A percentile compares a stretch with the other conserved stretches of the same genome.
Conservation (phyloP, 2,888 invertebrate genomes). For the Morpho achilles region DNA sequence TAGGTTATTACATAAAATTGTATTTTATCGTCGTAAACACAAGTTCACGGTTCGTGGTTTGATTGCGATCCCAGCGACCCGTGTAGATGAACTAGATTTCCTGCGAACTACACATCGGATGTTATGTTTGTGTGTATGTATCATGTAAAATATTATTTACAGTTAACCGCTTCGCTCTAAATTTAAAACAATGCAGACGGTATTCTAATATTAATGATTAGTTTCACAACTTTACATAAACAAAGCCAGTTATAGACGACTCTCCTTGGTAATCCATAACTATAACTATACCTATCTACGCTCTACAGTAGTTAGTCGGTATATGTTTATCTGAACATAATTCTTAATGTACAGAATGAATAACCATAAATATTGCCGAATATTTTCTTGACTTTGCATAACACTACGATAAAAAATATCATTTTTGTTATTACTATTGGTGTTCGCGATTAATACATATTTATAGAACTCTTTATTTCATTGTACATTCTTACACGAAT, state of each 20-base stretch:
- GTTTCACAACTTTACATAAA: constrained; percentile 12
- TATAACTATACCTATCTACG: not conserved
- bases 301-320: not conserved
- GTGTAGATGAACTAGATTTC: constrained; percentile 63
- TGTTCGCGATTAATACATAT: too few species aligned
- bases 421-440: too few species aligned
- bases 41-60: constrained; percentile 45
- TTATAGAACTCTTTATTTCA: too few species aligned
- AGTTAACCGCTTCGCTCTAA: constrained; percentile 45
- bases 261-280: not conserved
- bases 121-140: constrained; percentile 25
- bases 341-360: too few species aligned
- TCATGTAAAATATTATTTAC: constrained; percentile 35
- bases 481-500: too few species aligned
- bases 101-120: constrained; percentile 46
- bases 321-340: too few species aligned
- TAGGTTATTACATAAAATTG: constrained; percentile 18
- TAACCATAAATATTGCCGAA: not conserved
- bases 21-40: constrained; percentile 26
- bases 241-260: constrained; percentile 5
- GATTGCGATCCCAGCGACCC: constrained; percentile 52
- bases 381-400: not conserved
- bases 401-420: too few species aligned
- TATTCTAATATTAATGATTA: constrained; percentile 34
- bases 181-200: constrained; percentile 47